Evolutionary conservation across 37 sponge, comb jelly and placozoan species (phyloP), one percentile per base, ranked within the genome.

Genomic region (Chondrosia reniformis): DNA sequence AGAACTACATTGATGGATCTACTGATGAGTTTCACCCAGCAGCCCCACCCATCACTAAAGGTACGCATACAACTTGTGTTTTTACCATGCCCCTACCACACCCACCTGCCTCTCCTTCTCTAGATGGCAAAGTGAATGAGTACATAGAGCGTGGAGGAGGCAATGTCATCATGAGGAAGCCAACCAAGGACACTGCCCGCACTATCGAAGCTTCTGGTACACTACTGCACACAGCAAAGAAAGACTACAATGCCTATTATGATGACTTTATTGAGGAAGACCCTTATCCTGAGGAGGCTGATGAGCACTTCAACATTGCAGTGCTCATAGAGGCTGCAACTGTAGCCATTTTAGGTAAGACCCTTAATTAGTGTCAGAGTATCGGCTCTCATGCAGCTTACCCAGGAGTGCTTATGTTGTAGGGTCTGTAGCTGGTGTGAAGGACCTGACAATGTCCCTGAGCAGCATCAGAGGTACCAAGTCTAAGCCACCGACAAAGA

Each of bases 241-340:
- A 69, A 44, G 72, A 69, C 44, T 69, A 69, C 42, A 44, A 69
- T 25, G 72, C 44, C 4, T 44, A 44, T 24, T 69, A 69, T 40
- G 72, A 69, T 44, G 25, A 40, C 22, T 69, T 39, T 44, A 69
- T 69, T 8, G 72, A 69, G 10, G 2, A 19, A 6, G 72, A 69
- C 43, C 72, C 72, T 39, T 69, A 72, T 5, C 86, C 85, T 15
- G 28, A 39, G 24, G 90, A 89, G 17, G 30, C 85, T 10, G 76
- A 72, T 40, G 86, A 79, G 2, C 55, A 79, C 55, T 40, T 72
- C 55, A 63, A 64, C 33, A 74, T 89, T 2, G 86, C 63, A 28
- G 78, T 74, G 49, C 64, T 78, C 6, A 81, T 82, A 30, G 90
- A 89, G 63, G 57, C 77, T 3, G 90, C 69, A 55, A 58, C 80